A percentile compares a stretch with the other conserved stretches of the same genome.
These are phyloP conservation scores for Helicorthomorpha holstii DNA, from an alignment of 1,140 invertebrate species.

Conservation along the genomic window DNA sequence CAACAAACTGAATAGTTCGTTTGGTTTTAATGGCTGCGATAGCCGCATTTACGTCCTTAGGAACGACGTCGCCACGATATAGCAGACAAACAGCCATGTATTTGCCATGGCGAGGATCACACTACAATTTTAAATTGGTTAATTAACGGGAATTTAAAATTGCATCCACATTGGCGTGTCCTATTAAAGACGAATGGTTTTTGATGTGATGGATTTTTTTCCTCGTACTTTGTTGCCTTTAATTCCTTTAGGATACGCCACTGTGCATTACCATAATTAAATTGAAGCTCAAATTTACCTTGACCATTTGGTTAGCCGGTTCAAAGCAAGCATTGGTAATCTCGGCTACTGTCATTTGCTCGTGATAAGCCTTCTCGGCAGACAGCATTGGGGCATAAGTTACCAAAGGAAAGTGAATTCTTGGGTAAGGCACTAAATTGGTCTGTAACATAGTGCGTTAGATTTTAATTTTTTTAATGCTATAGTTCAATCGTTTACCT, in stretches of 20 bases:
- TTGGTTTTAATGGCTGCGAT: conserved; percentile 74
- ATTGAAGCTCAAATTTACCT: too few species aligned
- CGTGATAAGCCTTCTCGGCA: conserved; percentile 48
- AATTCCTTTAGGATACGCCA: too few species aligned
- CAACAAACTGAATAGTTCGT: conserved; percentile 62
- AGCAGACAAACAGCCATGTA: conserved; percentile 37
- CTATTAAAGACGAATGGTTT: too few species aligned
- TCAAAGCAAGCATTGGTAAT: conserved; percentile 69
- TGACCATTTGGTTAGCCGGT: conserved; percentile 68
- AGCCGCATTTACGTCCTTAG: conserved; percentile 48
- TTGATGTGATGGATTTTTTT: too few species aligned
- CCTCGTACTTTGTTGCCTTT: too few species aligned
- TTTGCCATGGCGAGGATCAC: conserved; percentile 42
- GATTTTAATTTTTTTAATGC: neutral
- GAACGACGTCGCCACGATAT: conserved; percentile 31
- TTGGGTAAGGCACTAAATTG: conserved; percentile 33
- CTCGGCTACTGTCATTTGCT: conserved; percentile 55
- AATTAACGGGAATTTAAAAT: too few species aligned
- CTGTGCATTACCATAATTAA: too few species aligned
- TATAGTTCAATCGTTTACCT: conserved; percentile 26
- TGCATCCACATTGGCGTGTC: too few species aligned
- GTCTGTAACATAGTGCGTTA: conserved; percentile 14
- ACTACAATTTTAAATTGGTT: conserved; percentile 16
- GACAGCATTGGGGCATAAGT: conserved; percentile 65
- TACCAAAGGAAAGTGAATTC: conserved; percentile 46